A percentile compares a stretch with the other conserved stretches of the same genome.
phyloP scores from a whole-genome alignment of 2,888 invertebrate genomes.

The Liodrosophila aerea region DNA sequence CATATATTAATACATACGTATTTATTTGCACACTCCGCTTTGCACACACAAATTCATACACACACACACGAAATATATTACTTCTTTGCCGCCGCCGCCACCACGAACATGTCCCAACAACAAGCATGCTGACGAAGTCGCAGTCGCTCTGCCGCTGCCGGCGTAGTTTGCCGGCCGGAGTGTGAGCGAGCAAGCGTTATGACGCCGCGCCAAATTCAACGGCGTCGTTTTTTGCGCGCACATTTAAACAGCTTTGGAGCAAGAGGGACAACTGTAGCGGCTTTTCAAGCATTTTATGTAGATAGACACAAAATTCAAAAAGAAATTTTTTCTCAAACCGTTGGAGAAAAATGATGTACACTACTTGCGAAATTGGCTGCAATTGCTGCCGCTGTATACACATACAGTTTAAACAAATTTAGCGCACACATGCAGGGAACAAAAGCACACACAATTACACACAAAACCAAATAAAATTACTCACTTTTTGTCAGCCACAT shows the following conservation, averaged over 20 bases:
- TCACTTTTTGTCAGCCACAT: constrained; percentile 83
- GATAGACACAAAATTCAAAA: constrained; percentile 79
- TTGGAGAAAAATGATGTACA: constrained; percentile 57
- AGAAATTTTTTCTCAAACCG: constrained; percentile 68
- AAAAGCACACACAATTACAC: constrained; percentile 32
- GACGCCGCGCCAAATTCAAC: constrained; percentile 76
- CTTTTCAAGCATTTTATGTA: constrained; percentile 59
- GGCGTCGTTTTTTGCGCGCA: constrained; percentile 75
- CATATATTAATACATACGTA: constrained; percentile 31
- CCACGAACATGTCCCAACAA: constrained; percentile 39
- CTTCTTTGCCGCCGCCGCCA: constrained; percentile 45
- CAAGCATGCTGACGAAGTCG: constrained; percentile 52
- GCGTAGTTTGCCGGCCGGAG: constrained; percentile 70
- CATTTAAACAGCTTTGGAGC: constrained; percentile 41
- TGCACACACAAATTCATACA: constrained; percentile 42
- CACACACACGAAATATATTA: constrained; percentile 40
- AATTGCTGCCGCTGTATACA: constrained; percentile 33
- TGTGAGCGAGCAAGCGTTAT: constrained; percentile 66
- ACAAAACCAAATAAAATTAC: constrained; percentile 64
- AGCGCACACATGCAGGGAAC: constrained; percentile 33
- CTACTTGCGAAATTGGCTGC: constrained; percentile 49
- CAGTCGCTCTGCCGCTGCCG: constrained; percentile 29
- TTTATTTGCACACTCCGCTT: constrained; percentile 70
- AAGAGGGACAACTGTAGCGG: constrained; percentile 61
- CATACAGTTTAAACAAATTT: constrained; percentile 50